Evolutionary conservation across 2,797 vertebrate species (phyloP), one percentile per base, ranked within the genome.

Genomic region (Pangasius mekongensis): DNA sequence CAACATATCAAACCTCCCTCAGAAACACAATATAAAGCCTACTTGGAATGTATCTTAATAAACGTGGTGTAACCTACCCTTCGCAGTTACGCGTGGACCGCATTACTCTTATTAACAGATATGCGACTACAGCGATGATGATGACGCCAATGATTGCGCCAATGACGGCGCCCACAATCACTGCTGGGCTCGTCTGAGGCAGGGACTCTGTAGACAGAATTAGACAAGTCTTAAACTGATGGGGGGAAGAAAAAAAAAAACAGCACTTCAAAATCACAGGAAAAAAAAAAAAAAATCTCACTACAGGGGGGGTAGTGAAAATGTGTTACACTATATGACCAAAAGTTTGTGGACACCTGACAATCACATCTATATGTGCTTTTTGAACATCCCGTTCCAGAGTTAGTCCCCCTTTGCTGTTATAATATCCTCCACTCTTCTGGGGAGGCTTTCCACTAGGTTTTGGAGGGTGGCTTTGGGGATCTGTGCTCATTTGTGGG

Each of bases 81-180:
- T 96, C 95, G n/a, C 98, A 99, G 85, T 97, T 95, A 64, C 96
- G 96, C 91, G 96, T 97, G 76, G 94, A 95, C 92, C 95, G 96
- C 87, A 96, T 97, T 93, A 97, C 95, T 94, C 96, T 96, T 90
- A 97, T 96, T 90, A 96, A 92, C 33, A 97, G 84, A 93, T 96
- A 98, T 91, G 96, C 95, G 11, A 95, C 93, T 67, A 95, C 94
- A 52, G 96, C 93, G 90, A 99, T 95, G 92, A 97, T 92, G 88
- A 97, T 91, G 90, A 98, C 95, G 83, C 97, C 95, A 0, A 97
- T 90, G 66, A 97, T 92, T 76, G 95, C 97, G 1, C 97, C 97
- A n/a, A 96, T 95, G 27, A 97, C 96, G 3, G 94, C 95, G 9
- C 96, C 97, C 30, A 97, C 94, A 90, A 99, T 97, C 36, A 97